These are phyloP conservation scores for Sitodiplosis mosellana DNA, from an alignment of 1,140 invertebrate genomes.

Conservation along the genomic window DNA sequence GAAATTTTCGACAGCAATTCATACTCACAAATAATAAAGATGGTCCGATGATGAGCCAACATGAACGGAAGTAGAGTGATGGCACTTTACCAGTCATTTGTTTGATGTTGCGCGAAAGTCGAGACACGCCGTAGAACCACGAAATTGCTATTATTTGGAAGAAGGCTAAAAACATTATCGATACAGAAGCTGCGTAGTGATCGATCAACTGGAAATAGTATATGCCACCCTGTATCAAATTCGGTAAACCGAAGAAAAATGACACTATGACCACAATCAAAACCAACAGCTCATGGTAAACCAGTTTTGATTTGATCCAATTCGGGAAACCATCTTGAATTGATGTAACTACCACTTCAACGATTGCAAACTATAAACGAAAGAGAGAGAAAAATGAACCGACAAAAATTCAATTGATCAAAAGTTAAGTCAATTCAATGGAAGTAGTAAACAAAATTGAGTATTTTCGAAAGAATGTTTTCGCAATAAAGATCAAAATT, in stretches of 20 bases:
- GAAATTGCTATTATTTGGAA: conserved; percentile 79
- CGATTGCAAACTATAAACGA: conserved; percentile 59
- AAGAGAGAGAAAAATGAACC: background rate
- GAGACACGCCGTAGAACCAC: conserved; percentile 78
- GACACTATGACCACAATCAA: conserved; percentile 65
- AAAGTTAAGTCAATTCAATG: too few relatives aligned
- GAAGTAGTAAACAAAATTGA: too few relatives aligned
- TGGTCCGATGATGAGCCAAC: conserved; percentile 67
- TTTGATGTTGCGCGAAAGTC: conserved; percentile 60
- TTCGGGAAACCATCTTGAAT: conserved; percentile 78
- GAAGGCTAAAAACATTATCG: conserved; percentile 79
- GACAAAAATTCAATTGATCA: too few relatives aligned
- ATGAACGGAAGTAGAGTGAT: conserved; percentile 62
- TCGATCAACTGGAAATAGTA: conserved; percentile 86
- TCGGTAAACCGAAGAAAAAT: conserved; percentile 65
- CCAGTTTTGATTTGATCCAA: conserved; percentile 58
- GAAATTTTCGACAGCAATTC: background rate
- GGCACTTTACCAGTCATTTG: conserved; percentile 72
- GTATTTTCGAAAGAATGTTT: too few relatives aligned
- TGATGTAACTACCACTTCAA: conserved; percentile 81
- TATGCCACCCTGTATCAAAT: conserved; percentile 76
- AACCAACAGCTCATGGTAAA: conserved; percentile 74
- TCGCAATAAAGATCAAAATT: too few relatives aligned
- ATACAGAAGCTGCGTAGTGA: conserved; percentile 78
- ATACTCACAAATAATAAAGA: conserved; percentile 56